Base-by-base conservation (phyloP, 2,797 vertebrate species). In the Huso huso region DNA sequence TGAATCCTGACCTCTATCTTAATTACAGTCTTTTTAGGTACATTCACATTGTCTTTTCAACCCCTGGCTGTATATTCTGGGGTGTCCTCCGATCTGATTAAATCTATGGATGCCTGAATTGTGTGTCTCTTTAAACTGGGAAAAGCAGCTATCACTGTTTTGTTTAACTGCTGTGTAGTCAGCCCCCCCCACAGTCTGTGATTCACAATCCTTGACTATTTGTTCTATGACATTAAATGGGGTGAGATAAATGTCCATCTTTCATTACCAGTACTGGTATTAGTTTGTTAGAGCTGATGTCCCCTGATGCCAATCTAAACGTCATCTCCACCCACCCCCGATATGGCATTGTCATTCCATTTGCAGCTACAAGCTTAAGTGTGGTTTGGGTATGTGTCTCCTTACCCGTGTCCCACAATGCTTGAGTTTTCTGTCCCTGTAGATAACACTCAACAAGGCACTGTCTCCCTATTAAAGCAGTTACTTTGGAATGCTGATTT, bases 401-500 rank as follows among this genome's bases (percentile, higher is more conserved):
- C 37, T 37, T 37, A 37, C 37, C 37, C 0, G 37, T 37, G 37
- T 37, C 37, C 37, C 37, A 37, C 3, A 37, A 5, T 2, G 71
- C 69, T 66, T 67, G 23, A 1, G 58, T 49, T 6, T 49, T 62
- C 7, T 67, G 64, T 9, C 65, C 51, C 48, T 69, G 11, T 18
- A 72, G 10, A 11, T 62, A 64, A 48, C 72, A 76, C 3, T 63
- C 53, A 6, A 77, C 62, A 11, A 69, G 52, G 11, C 69, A 53
- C 8, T 59, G 51, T 18, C 68, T 64, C 7, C 66, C 69, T 18
- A 60, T 58, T 5, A 48, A 23, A 8, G 57, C 49, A 8, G 1
- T 57, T 6, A 52, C 37, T 37, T 37, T 37, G 37, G 37, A 5
- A 37, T 37, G 5, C 37, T 37, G 37, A 37, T 37, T 37, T 37